phyloP scores from a whole-genome alignment of 2,797 vertebrate species.

The Galaxias olidus region DNA sequence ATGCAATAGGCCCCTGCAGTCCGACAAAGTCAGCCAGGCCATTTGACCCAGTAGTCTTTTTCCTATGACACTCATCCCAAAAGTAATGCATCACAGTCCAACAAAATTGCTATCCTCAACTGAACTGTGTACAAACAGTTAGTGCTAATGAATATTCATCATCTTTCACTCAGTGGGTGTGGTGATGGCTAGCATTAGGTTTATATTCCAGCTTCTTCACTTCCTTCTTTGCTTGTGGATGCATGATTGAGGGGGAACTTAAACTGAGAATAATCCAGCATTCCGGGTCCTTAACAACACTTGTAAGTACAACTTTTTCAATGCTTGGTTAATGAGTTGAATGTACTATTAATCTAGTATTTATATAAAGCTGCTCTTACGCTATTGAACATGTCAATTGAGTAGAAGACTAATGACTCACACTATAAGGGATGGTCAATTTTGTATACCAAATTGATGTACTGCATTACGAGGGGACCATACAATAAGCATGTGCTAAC shows the following conservation, averaged over 20 bases:
- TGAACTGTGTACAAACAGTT: conserved; percentile 13
- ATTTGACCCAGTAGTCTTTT: too few relatives aligned
- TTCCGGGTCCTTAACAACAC: conserved; percentile 7
- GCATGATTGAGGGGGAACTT: conserved; percentile 29
- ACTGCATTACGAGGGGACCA: neutral
- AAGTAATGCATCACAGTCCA: neutral
- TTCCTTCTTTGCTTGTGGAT: conserved; percentile 32
- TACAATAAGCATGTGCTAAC: neutral
- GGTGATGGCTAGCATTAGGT: conserved; percentile 14
- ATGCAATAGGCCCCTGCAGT: too few relatives aligned
- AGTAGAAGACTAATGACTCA: too few relatives aligned
- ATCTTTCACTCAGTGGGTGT: conserved; percentile 49
- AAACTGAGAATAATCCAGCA: conserved; percentile 15
- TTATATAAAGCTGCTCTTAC: too few relatives aligned
- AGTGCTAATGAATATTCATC: conserved; percentile 66
- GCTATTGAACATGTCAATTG: too few relatives aligned
- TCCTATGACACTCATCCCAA: neutral
- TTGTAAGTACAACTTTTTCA: conserved; percentile 48
- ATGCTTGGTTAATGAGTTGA: neutral
- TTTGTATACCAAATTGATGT: neutral
- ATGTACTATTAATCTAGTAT: too few relatives aligned
- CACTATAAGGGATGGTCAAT: too few relatives aligned
- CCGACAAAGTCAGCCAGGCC: too few relatives aligned
- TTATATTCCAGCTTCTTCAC: conserved; percentile 48
- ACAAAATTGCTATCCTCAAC: conserved; percentile 6